Base-by-base conservation (phyloP, 2,113 vertebrate genomes). In the Coptodon bakossiorum region DNA sequence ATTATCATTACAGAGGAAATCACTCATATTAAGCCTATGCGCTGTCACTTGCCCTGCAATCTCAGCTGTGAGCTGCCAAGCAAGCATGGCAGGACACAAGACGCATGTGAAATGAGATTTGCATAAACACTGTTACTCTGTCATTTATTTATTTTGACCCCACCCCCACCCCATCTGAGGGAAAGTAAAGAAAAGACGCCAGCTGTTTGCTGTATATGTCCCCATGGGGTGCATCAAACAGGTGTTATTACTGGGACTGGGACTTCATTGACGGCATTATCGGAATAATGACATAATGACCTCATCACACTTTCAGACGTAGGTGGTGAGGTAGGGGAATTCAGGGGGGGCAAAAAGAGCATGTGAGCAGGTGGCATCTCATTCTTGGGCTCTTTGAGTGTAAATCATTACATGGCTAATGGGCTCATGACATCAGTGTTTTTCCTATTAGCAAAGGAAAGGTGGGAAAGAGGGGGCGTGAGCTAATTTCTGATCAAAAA, bases 31-130 rank as follows among this genome's bases (percentile, higher is more conserved):
- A 92, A 95, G 93, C 92, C 93, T 83, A 84, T 27, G 78, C 43
- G 52, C 92, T 94, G 95, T 95, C 95, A 93, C 83, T 95, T 71
- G 89, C 87, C 57, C 92, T 84, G 68, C 86, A 89, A 68, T 92
- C 83, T 92, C 84, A 84, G 95, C 92, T 89, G 88, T 80, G 90
- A 27, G n/a, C 89, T 85, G 94, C 86, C 93, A 92, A 90, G 86
- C 86, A 43, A 94, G 91, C 83, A 66, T 90, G 90, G 83, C 90
- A 83, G 90, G 90, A 87, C 89, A 56, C 91, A 89, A 95, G 93
- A 95, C n/a, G 89, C 91, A 91, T 91, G 92, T 85, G 90, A 94
- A 95, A 96, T 89, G 89, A 92, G 93, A 95, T 96, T 96, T 94
- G 92, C 93, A 94, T 95, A 93, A 95, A 91, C 86, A 93, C 91